A percentile compares a stretch with the other conserved stretches of the same genome.
Evolutionary conservation across 2,797 vertebrate species (phyloP).

Genomic region (Tauraco hartlaubi): DNA sequence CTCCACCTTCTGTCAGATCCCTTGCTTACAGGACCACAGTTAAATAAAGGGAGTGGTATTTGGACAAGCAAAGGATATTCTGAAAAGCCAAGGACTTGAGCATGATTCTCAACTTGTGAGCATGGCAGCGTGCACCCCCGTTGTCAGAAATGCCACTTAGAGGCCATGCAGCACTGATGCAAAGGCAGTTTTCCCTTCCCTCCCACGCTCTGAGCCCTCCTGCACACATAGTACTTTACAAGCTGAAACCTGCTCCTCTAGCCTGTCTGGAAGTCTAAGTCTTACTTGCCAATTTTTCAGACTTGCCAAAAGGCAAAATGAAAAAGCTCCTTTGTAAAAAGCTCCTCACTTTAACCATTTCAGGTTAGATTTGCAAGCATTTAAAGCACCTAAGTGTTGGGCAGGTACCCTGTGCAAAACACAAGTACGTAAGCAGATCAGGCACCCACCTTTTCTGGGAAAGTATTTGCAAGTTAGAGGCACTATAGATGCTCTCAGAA

Average conservation of each 20-base stretch:
- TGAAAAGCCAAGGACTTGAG: background rate
- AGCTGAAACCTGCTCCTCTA: background rate
- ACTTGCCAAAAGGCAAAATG: background rate
- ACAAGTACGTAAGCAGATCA: background rate
- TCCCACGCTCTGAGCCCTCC: background rate
- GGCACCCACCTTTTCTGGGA: background rate
- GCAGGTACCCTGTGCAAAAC: background rate
- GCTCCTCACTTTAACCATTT: background rate
- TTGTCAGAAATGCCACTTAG: background rate
- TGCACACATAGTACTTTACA: background rate
- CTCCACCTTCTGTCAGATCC: background rate
- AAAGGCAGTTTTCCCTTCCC: background rate
- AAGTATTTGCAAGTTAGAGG: background rate
- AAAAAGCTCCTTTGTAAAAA: background rate
- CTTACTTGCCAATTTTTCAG: background rate
- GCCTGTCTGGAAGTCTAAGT: background rate
- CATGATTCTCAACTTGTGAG: background rate
- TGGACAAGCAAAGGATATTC: background rate
- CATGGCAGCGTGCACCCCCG: background rate
- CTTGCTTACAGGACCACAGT: background rate
- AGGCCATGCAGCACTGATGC: background rate
- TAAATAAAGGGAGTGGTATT: background rate
- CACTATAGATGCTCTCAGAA: background rate
- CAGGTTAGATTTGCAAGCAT: background rate
- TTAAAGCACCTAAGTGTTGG: background rate